phyloP scores from a whole-genome alignment of 2,797 vertebrate genomes.

The Heliangelus exortis region DNA sequence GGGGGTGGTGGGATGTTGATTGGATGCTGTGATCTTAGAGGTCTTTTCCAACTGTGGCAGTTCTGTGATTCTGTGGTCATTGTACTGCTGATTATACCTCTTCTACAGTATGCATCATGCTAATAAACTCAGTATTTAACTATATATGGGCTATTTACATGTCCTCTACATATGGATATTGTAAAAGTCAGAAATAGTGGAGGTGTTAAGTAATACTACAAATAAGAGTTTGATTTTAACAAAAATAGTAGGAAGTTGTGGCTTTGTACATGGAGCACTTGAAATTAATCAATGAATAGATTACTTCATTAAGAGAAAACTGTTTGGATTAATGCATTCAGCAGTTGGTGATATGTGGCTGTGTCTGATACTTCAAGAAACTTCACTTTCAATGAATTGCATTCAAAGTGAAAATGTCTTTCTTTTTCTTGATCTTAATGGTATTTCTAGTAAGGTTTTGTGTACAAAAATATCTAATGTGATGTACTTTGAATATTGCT shows the following conservation, averaged over 20 bases:
- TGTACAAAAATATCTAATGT: not conserved
- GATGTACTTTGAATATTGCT: not conserved
- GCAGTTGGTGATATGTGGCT: not conserved
- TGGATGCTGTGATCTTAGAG: no score
- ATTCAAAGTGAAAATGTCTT: not conserved
- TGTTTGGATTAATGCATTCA: not conserved
- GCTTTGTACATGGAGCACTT: constrained; percentile 1
- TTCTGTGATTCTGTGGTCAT: no score
- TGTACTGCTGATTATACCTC: not conserved
- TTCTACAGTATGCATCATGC: not conserved
- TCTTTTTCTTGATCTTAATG: not conserved
- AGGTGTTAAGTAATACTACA: not conserved
- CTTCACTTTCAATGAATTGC: not conserved
- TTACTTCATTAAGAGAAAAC: constrained; percentile 13
- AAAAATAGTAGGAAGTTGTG: not conserved
- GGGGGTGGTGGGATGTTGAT: no score
- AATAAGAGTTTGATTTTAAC: not conserved
- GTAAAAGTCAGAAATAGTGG: not conserved
- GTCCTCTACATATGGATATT: not conserved
- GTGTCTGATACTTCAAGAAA: not conserved
- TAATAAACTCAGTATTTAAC: not conserved
- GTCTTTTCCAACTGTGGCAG: no score
- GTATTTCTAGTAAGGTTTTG: not conserved
- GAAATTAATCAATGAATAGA: constrained; percentile 6
- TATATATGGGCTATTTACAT: not conserved